Percentiles rank a stretch among this genome's conserved stretches.
Conservation (phyloP, 2,888 invertebrate species). For the Taphrorychus bicolor region DNA sequence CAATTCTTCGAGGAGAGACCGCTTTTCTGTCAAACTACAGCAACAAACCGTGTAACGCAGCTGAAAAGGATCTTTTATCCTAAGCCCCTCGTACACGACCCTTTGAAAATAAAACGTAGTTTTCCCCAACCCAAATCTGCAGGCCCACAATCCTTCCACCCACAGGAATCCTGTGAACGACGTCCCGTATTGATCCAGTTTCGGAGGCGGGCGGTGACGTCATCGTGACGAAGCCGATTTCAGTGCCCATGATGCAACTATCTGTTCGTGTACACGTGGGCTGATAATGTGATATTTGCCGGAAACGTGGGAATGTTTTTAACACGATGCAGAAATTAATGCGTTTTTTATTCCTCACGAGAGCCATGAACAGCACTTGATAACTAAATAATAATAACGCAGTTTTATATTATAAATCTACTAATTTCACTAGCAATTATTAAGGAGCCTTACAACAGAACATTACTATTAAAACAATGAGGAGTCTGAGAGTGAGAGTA, state of each 20-base stretch:
- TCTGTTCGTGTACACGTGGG: background rate
- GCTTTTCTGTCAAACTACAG: background rate
- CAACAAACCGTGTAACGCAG: background rate
- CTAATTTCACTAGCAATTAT: too few relatives aligned
- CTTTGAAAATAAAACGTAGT: conserved; percentile 7
- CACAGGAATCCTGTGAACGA: conserved; percentile 14
- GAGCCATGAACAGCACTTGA: too few relatives aligned
- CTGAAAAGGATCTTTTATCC: background rate
- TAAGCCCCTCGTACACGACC: conserved; percentile 8
- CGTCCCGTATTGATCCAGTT: conserved; percentile 41
- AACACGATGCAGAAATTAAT: too few relatives aligned
- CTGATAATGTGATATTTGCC: background rate
- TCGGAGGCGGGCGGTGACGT: conserved; percentile 39
- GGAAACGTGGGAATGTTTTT: background rate
- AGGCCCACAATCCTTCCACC: conserved; percentile 4
- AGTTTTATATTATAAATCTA: too few relatives aligned
- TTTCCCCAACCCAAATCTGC: background rate
- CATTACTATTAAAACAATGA: background rate
- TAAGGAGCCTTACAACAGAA: background rate
- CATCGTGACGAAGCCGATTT: conserved; percentile 35
- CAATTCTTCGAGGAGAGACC: background rate
- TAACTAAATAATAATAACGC: too few relatives aligned
- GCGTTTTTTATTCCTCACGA: too few relatives aligned
- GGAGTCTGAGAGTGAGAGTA: background rate
- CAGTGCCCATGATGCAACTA: conserved; percentile 11